These are phyloP conservation scores for Callinectes sapidus DNA, from an alignment of 2,888 invertebrate genomes.

Conservation along the genomic window DNA sequence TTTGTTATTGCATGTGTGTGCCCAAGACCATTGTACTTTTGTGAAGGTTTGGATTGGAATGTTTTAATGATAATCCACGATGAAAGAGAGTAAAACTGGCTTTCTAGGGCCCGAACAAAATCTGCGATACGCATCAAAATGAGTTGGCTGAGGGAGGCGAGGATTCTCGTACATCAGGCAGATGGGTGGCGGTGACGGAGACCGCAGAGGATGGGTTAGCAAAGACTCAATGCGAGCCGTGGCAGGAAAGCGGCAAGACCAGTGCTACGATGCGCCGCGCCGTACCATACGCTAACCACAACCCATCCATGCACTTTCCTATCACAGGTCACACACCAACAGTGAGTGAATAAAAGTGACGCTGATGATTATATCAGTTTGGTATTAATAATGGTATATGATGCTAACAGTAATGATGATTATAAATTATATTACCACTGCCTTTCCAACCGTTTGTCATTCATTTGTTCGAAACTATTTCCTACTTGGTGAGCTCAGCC, in stretches of 20 bases:
- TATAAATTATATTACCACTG: neutral
- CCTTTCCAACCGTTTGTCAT: neutral
- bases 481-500: constrained; percentile 44
- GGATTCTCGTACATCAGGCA: constrained; percentile 45
- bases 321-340: neutral
- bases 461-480: neutral
- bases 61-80: neutral
- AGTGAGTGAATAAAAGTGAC: neutral
- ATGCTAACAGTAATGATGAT: neutral
- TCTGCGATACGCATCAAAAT: neutral
- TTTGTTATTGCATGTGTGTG: constrained; percentile 37
- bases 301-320: too few species aligned
- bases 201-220: constrained; percentile 11
- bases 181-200: constrained; percentile 31
- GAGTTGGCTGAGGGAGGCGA: neutral
- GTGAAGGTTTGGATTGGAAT: neutral
- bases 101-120: neutral
- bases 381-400: neutral
- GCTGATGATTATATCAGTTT: neutral
- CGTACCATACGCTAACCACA: neutral
- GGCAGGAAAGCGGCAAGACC: neutral
- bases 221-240: constrained; percentile 12
- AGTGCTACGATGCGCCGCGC: neutral
- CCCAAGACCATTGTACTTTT: neutral
- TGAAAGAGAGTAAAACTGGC: neutral